Evolutionary conservation across 2,888 invertebrate species (phyloP), one percentile per base, ranked within the genome.

Genomic region (Lasioglossum marginatum): DNA sequence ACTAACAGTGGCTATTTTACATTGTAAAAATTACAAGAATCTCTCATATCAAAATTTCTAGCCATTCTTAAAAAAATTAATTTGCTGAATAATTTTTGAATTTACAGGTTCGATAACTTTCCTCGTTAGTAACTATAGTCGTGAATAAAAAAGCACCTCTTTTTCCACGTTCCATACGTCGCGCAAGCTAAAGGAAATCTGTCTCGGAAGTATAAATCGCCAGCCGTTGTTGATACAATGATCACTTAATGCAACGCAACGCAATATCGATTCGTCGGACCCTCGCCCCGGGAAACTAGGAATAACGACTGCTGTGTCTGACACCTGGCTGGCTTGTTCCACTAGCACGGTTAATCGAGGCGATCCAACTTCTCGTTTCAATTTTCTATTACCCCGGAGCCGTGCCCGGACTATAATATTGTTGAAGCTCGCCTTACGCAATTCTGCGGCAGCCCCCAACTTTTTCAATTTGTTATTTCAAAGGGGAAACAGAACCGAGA

Each of bases 251-350:
- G 31, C 19, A 23, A 19, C 68, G 68, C 37, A 27, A 68, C 68
- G 68, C 23, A 68, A 12, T 37, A 68, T 66, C 34, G 34, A 34
- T 66, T 66, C 66, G 66, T 10, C 34, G 23, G 34, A 23, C 52
- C 34, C 34, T 34, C 34, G 34, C 23, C 34, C 10, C 19, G 34
- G 66, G 34, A 40, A 34, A 71, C 75, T 23, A 16, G 75, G 45
- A 80, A 40, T 70, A 71, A 75, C 70, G 74, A 27, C 48, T 40
- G 81, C 83, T 76, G 81, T 19, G 71, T 71, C 81, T 83, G 83
- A 83, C 81, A 71, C 48, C n/a, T 76, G 70, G 75, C 48, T 63
- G 83, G 40, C 76, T 60, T 70, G 48, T 72, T 79, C 72, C n/a
- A 82, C 57, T 71, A 14, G 57, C 80, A 27, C 40, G 66, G 45